Evolutionary conservation across 2,113 vertebrate genomes (phyloP).

Genomic region (Hipposideros armiger): DNA sequence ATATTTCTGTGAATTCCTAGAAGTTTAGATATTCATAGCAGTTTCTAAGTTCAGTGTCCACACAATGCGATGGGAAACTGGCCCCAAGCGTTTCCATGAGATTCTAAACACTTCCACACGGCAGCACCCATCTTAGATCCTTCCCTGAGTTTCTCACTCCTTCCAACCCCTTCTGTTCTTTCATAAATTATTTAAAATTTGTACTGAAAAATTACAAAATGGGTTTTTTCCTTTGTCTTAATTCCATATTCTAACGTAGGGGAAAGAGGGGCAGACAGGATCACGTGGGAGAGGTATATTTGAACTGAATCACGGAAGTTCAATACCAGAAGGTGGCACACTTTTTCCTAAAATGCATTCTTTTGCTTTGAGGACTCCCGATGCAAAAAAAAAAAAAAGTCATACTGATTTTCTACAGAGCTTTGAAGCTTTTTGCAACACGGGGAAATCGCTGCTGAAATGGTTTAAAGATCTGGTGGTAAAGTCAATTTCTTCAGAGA

Average conservation of each 20-base stretch:
- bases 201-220: not conserved
- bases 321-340: slow-evolving; percentile 62
- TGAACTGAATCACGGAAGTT: not conserved
- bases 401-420: not conserved
- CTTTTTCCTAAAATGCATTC: slow-evolving; percentile 31
- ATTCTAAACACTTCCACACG: not conserved
- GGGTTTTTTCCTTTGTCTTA: not conserved
- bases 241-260: not conserved
- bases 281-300: not conserved
- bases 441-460: not conserved
- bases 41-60: not conserved
- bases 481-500: not conserved
- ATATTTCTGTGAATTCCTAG: not conserved
- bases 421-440: not conserved
- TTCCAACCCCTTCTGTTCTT: not conserved
- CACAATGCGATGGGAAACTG: not conserved
- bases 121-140: not conserved
- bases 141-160: not conserved
- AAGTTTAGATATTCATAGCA: not conserved
- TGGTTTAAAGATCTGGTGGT: not conserved
- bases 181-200: not conserved
- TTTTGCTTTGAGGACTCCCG: not conserved
- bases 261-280: not conserved
- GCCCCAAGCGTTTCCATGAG: not conserved
- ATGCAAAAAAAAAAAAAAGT: not conserved